phyloP scores from a whole-genome alignment of 2,888 invertebrate genomes.

The Allacma fusca region DNA sequence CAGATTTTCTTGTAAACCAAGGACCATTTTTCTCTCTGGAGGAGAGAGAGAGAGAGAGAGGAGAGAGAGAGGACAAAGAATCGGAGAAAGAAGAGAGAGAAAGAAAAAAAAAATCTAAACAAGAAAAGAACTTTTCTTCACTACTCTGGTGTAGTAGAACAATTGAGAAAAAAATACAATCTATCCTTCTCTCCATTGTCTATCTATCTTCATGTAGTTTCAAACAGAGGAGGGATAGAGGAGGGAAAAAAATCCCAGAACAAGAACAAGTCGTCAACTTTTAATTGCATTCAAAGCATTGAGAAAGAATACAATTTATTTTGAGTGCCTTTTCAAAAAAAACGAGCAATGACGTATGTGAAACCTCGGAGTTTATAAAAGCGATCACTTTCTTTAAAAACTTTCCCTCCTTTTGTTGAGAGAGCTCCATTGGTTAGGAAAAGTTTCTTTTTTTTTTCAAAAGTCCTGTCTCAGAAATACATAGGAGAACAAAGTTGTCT shows the following conservation, averaged over 20 bases:
- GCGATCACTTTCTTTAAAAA: too few species aligned
- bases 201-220: background rate
- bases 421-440: too few species aligned
- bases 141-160: background rate
- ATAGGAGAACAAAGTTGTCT: too few species aligned
- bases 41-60: background rate
- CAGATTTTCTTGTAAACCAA: background rate
- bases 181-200: conserved; percentile 8
- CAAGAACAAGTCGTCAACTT: conserved; percentile 32
- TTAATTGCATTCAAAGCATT: conserved; percentile 37
- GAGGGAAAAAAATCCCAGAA: conserved; percentile 1
- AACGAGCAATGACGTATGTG: too few species aligned
- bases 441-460: too few species aligned
- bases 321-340: too few species aligned
- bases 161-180: background rate
- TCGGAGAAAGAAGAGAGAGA: conserved; percentile 2
- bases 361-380: too few species aligned
- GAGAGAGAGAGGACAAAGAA: background rate
- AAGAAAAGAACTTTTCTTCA: conserved; percentile 5
- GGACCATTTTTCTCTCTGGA: background rate
- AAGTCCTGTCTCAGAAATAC: too few species aligned
- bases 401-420: too few species aligned
- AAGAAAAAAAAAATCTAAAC: background rate
- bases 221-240: background rate
- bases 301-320: background rate